These are phyloP conservation scores for Porites lutea DNA, from an alignment of 64 coral and sea anemone genomes.

Conservation along the genomic window DNA sequence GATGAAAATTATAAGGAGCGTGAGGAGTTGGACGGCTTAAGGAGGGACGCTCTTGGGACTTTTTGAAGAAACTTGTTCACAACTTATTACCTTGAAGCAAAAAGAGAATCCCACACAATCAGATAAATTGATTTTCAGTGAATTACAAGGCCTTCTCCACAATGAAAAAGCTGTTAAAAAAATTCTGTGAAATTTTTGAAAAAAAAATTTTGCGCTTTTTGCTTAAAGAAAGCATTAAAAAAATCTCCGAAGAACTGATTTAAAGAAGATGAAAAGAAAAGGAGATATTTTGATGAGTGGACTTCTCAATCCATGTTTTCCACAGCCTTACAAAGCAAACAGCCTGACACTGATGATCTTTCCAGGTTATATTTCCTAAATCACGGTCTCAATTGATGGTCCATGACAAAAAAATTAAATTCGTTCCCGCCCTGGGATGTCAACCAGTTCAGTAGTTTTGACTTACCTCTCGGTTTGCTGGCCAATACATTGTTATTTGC, in stretches of 20 bases:
- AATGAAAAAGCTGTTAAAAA: not conserved
- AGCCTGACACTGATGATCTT: not conserved
- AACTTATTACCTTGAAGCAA: slow-evolving; percentile 14
- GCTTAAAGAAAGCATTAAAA: too few relatives aligned
- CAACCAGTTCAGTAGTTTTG: not conserved
- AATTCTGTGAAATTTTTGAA: too few relatives aligned
- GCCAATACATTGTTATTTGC: not conserved
- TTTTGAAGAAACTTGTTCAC: not conserved
- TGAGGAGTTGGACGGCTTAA: not conserved
- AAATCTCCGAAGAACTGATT: too few relatives aligned
- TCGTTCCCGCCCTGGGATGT: not conserved
- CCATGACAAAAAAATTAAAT: not conserved
- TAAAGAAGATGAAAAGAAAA: too few relatives aligned
- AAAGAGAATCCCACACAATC: not conserved
- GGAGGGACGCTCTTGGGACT: not conserved
- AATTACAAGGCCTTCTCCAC: not conserved
- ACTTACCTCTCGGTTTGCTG: not conserved
- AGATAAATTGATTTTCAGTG: not conserved
- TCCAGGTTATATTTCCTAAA: not conserved
- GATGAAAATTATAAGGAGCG: not conserved
- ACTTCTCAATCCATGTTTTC: not conserved
- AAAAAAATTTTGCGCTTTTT: too few relatives aligned
- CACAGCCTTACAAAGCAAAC: not conserved
- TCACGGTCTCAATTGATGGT: not conserved
- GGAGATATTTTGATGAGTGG: too few relatives aligned